Percentiles rank a stretch among this genome's conserved stretches.
phyloP scores from a whole-genome alignment of 2,113 vertebrate species.

The Anguilla japonica region DNA sequence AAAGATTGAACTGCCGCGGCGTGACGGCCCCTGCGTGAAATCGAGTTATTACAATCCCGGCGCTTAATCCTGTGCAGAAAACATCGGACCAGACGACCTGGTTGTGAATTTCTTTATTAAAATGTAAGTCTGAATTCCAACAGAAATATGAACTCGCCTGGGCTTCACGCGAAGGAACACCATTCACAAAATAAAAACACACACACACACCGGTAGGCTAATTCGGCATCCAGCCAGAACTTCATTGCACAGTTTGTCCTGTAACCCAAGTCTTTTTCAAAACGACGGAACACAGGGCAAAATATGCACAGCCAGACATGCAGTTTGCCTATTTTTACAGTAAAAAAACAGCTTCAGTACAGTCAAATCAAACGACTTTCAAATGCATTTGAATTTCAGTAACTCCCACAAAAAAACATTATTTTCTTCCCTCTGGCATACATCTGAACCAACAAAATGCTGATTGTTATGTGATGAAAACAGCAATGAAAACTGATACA shows the following conservation, averaged over 20 bases:
- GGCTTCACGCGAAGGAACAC: neutral
- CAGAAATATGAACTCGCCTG: neutral
- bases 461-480: neutral
- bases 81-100: neutral
- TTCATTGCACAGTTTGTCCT: neutral
- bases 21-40: neutral
- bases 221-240: neutral
- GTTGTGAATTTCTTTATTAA: constrained; percentile 16
- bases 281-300: neutral
- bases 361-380: neutral
- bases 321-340: neutral
- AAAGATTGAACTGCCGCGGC: neutral
- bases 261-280: neutral
- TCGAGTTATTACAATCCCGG: neutral
- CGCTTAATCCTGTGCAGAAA: neutral
- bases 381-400: neutral
- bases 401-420: neutral
- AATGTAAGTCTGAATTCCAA: neutral
- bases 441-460: neutral
- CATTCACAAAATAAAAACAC: neutral
- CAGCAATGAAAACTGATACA: neutral
- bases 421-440: neutral
- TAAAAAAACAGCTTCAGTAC: neutral
- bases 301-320: neutral
- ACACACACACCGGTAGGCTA: neutral